These are phyloP conservation scores for Apocrypta bakeri DNA, from an alignment of 1,140 invertebrate genomes.

Conservation along the genomic window DNA sequence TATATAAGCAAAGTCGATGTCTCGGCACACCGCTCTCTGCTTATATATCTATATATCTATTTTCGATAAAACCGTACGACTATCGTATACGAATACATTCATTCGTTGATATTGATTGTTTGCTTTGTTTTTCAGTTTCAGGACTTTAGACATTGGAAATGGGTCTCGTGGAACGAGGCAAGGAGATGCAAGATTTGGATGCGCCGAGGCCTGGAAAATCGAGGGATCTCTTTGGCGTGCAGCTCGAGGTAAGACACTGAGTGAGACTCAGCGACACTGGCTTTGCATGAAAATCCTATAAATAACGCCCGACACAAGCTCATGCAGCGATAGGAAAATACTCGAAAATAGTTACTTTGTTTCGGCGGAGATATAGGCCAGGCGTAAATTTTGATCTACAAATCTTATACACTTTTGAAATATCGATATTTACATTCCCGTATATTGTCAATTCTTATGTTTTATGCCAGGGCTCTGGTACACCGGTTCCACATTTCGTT, in stretches of 20 bases:
- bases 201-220: constrained; percentile 71
- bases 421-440: no score
- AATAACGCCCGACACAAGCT: constrained; percentile 30
- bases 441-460: no score
- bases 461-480: no score
- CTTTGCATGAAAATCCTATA: background rate
- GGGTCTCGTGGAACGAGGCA: constrained; percentile 69
- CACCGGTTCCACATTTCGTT: no score
- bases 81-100: background rate
- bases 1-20: no score
- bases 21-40: no score
- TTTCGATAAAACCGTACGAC: background rate
- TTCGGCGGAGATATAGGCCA: background rate
- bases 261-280: background rate
- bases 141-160: constrained; percentile 57
- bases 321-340: background rate
- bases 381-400: no score
- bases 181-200: constrained; percentile 67
- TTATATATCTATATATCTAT: background rate
- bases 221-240: constrained; percentile 79
- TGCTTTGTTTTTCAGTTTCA: constrained; percentile 31
- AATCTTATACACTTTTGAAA: no score
- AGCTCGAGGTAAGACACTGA: constrained; percentile 75
- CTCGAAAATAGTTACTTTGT: background rate
- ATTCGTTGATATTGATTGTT: background rate